phyloP scores from a whole-genome alignment of 2,113 vertebrate species.

The Rattus rattus region DNA sequence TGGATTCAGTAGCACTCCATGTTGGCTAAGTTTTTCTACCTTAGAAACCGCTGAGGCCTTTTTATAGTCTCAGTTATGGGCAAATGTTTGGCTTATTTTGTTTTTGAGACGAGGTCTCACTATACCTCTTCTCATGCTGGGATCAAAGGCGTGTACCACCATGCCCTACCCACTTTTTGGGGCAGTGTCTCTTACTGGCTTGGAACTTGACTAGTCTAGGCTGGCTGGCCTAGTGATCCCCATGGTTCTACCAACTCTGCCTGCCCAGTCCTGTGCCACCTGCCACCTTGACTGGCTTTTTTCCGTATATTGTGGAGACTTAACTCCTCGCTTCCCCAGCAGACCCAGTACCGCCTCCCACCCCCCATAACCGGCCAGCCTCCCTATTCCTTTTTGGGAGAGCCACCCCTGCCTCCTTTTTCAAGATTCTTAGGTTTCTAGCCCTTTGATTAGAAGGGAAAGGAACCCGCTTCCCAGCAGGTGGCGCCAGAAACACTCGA shows the following conservation, averaged over 20 bases:
- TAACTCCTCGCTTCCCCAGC: not conserved
- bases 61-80: not conserved
- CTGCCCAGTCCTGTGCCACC: not conserved
- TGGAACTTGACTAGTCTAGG: not conserved
- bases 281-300: not conserved
- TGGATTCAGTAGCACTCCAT: not conserved
- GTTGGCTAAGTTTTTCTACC: not conserved
- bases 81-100: not conserved
- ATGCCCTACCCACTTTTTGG: not conserved
- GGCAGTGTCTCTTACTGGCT: not conserved
- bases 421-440: not conserved
- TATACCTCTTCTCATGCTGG: not conserved
- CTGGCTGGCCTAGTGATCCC: not conserved
- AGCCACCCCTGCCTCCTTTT: not conserved
- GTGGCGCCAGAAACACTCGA: slow-evolving; percentile 67
- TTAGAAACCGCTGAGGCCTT: not conserved
- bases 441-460: not conserved
- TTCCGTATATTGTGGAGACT: not conserved
- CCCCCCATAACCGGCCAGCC: too few species aligned
- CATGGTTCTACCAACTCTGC: not conserved
- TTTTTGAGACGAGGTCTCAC: not conserved
- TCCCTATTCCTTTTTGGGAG: not conserved
- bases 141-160: not conserved
- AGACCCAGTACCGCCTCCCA: too few species aligned
- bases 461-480: slow-evolving; percentile 54